A percentile compares a stretch with the other conserved stretches of the same genome.
phyloP scores from a whole-genome alignment of 2,113 vertebrate genomes.

The Bostrychus sinensis region DNA sequence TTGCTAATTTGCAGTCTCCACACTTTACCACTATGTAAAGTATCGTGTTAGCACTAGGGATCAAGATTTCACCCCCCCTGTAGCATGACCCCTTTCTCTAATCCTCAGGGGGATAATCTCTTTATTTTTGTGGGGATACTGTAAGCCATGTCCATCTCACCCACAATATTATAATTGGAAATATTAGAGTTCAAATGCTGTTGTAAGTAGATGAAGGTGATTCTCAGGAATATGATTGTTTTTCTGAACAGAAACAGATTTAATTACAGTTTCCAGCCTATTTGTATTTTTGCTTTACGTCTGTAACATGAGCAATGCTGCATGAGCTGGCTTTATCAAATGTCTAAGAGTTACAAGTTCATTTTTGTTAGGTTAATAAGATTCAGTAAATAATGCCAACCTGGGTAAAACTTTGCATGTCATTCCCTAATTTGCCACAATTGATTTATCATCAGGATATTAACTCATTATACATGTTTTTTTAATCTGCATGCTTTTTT shows the following conservation, averaged over 20 bases:
- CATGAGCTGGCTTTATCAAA: conserved; percentile 32
- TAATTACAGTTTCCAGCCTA: conserved; percentile 56
- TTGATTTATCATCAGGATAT: background rate
- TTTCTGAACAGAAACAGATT: background rate
- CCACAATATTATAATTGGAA: conserved; percentile 19
- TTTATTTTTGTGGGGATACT: conserved; percentile 71
- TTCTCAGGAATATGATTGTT: background rate
- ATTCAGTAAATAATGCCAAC: background rate
- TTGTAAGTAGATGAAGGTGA: background rate
- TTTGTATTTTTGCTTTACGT: conserved; percentile 28
- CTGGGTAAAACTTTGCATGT: background rate
- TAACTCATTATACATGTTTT: background rate
- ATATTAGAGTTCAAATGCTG: background rate
- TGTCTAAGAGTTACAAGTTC: background rate
- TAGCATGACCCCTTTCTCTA: conserved; percentile 68
- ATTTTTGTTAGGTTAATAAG: background rate
- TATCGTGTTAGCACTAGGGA: conserved; percentile 30
- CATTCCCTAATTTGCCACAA: background rate
- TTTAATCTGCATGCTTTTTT: conserved; percentile 4
- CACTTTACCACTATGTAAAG: background rate
- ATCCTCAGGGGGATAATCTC: conserved; percentile 73
- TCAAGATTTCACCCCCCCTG: conserved; percentile 32
- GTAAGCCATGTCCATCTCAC: conserved; percentile 38
- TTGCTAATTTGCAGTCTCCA: background rate
- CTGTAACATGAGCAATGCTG: conserved; percentile 23